Evolutionary conservation across 2,797 vertebrate genomes (phyloP), one percentile per base, ranked within the genome.

Genomic region (Dipus sagitta): DNA sequence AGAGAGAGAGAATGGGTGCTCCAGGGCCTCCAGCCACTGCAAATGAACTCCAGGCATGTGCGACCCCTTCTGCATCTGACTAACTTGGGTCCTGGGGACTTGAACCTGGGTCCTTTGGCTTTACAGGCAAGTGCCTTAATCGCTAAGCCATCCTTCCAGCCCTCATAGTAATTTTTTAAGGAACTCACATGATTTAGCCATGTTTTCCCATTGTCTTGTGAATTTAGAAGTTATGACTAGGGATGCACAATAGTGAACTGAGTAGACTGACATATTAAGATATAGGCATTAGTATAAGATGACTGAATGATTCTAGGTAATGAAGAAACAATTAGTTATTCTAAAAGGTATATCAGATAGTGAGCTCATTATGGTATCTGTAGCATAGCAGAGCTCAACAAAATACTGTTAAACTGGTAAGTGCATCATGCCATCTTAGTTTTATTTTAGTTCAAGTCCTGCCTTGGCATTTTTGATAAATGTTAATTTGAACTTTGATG

Each of bases 171-270:
- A 12, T 21, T 13, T 38, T 91, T 90, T 81, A 13, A 90, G 38
- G 32, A 72, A 68, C 24, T 67, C 79, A 70, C 17, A 76, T 62
- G 21, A 74, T 72, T 86, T 94, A 79, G 47, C 7, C 14, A 81
- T 52, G 67, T n/a, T 93, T 92, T 91, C 74, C 62, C 6, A 86
- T 54, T 88, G 78, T 6, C 28, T 20, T 80, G 60, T 54, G 64
- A 85, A 72, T 18, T 81, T 75, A 84, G 76, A 87, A 85, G 34
- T 18, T 47, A 89, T 28, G 5, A 74, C 1, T 71, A 92, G 79
- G 7, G 54, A 72, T 54, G 5, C 4, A 86, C 32, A 52, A 42
- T 3, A 1, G 1, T 52, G 77, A 81, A 81, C 34, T 30, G 28
- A 92, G 62, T 42, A 38, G 62, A 82, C 47, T 30, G 64, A 60